Evolutionary conservation across 2,888 invertebrate species (phyloP), one percentile per base, ranked within the genome.

Genomic region (Clusia tigrina): DNA sequence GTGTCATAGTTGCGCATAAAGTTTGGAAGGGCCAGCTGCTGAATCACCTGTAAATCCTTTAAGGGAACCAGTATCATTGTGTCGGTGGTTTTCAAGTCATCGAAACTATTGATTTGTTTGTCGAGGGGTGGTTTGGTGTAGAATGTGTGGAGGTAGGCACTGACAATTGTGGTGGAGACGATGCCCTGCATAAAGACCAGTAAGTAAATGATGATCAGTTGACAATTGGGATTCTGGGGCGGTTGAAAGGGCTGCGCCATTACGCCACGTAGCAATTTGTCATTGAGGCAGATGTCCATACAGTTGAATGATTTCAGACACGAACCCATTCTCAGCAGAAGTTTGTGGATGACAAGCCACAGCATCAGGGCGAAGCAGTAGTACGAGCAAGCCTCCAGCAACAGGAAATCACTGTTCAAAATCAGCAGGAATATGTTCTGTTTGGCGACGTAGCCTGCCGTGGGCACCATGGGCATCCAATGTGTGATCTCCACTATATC

Each of bases 101-200:
- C 32, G n/a, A n/a, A n/a, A n/a, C n/a, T n/a, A n/a, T n/a, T n/a
- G n/a, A n/a, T n/a, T n/a, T n/a, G n/a, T n/a, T n/a, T n/a, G n/a
- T 42, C 18, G 12, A 42, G 42, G 3, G 74, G 73, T 0, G 71
- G 72, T 2, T 63, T 55, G 0, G 66, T 70, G n/a, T 74, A 67
- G 10, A 61, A 64, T 1, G 74, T 46, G 6, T 77, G 68, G 53
- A 76, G 24, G 3, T 69, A 77, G 6, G 69, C 65, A n/a, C 58
- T 57, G 32, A 74, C 74, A 76, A 74, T 74, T 38, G 74, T 74
- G 22, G 68, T 70, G 2, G 66, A 63, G 70, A 74, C n/a, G 2
- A 76, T 24, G 60, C 77, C 71, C 10, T 71, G 69, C n/a, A 69
- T 74, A 58, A 66, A 69, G 0, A 76, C 2, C 1, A 74, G 54